Percentiles rank a stretch among this genome's conserved stretches.
Evolutionary conservation across 1,140 invertebrate species (phyloP).

Genomic region (Samia ricini): DNA sequence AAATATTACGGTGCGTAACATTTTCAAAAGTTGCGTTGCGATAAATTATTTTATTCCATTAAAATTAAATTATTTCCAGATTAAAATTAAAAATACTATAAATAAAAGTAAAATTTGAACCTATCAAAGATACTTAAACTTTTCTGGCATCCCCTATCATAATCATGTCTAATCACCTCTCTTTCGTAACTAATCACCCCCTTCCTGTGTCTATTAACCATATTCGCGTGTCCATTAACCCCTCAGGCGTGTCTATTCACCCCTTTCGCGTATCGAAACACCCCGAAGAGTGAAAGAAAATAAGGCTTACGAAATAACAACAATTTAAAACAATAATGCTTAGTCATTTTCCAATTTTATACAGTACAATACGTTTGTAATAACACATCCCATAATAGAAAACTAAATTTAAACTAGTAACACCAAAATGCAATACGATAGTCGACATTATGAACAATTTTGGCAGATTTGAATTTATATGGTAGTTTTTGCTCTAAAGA

Average conservation of each 20-base stretch:
- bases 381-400: neutral
- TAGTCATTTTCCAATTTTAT: neutral
- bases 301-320: neutral
- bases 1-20: too few species aligned
- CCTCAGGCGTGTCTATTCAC: slow-evolving; percentile 15
- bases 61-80: neutral
- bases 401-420: slow-evolving; percentile 7
- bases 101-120: neutral
- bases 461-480: too few species aligned
- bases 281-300: slow-evolving; percentile 10
- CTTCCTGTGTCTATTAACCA: slow-evolving; percentile 18
- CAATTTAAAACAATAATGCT: slow-evolving; percentile 3
- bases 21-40: too few species aligned
- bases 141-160: slow-evolving; percentile 3
- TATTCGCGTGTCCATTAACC: slow-evolving; percentile 17
- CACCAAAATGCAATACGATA: neutral
- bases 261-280: slow-evolving; percentile 17
- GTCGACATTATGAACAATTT: too few species aligned
- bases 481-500: too few species aligned
- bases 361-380: neutral
- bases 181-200: slow-evolving; percentile 14
- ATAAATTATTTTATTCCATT: neutral
- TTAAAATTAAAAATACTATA: neutral
- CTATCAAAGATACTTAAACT: slow-evolving; percentile 1
- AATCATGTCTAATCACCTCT: slow-evolving; percentile 9